Base-by-base conservation (phyloP, 2,888 invertebrate genomes). In the Synergus gifuensis region DNA sequence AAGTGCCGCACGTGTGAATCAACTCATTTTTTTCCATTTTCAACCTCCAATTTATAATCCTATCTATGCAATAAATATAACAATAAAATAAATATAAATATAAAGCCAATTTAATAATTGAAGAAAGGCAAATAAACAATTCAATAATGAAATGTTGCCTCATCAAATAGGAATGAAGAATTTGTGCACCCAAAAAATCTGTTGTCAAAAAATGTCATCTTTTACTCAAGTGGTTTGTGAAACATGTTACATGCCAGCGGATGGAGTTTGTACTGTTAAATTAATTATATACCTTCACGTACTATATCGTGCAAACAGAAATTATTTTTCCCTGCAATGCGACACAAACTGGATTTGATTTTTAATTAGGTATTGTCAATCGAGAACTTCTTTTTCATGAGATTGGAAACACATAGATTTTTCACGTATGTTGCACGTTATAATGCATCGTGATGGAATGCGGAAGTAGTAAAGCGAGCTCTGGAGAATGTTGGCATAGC, bases 301-400 rank as follows among this genome's bases (percentile, higher is more conserved):
- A n/a, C n/a, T n/a, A 69, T 49, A 16, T 11, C 49, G 28, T 49
- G 49, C 49, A 49, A 28, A 28, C 28, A 28, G 1, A 62, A 12
- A 73, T 73, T 73, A 36, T 36, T 73, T 54, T 54, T 58, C n/a
- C 36, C 73, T 73, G 73, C 73, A 73, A 36, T 73, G 54, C 73
- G 49, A 73, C 73, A 54, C 73, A 12, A 7, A 62, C 2, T 73
- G 54, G 73, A n/a, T 16, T 36, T 40, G 73, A 73, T 54, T 73
- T 73, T 18, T 73, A 58, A 73, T 73, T 73, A 73, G 73, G 73
- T 73, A 58, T 73, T 73, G 54, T 36, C 54, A 73, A 73, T 73
- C 11, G 16, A n/a, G 54, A 54, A 42, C 42, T 66, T 9, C 18
- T 66, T 66, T 66, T 66, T 40, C 9, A 0, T 40, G 66, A 9